These are phyloP conservation scores for Micromussa lordhowensis DNA, from an alignment of 92 coral and sea anemone species.

Conservation along the genomic window DNA sequence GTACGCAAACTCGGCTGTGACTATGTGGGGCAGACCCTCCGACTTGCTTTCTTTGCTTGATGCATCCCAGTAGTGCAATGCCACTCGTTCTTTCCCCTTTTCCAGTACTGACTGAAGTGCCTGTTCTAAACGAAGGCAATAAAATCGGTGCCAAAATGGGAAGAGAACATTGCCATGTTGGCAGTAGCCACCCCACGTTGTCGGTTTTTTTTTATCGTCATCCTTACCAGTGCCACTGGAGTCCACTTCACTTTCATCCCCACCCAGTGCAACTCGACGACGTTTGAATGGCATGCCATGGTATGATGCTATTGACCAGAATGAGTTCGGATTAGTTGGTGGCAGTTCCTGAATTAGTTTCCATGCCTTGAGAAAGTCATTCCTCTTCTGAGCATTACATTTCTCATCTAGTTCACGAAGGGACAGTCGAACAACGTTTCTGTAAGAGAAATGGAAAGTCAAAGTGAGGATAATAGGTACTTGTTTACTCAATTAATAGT, in stretches of 20 bases:
- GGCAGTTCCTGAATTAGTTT: slow-evolving; percentile 41
- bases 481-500: slow-evolving; percentile 18
- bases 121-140: slow-evolving; percentile 42
- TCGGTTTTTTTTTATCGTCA: not conserved
- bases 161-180: slow-evolving; percentile 44
- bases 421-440: slow-evolving; percentile 34
- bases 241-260: slow-evolving; percentile 11
- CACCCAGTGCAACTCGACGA: slow-evolving; percentile 29
- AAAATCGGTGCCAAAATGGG: slow-evolving; percentile 45
- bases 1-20: slow-evolving; percentile 28
- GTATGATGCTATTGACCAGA: slow-evolving; percentile 40
- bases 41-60: slow-evolving; percentile 49
- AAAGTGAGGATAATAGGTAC: slow-evolving; percentile 20
- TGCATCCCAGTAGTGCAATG: slow-evolving; percentile 56
- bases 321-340: slow-evolving; percentile 42
- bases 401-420: slow-evolving; percentile 38
- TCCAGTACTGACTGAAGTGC: slow-evolving; percentile 47
- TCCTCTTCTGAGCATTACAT: slow-evolving; percentile 24
- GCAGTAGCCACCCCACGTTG: slow-evolving; percentile 45
- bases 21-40: slow-evolving; percentile 50
- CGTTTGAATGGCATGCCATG: slow-evolving; percentile 40
- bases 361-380: slow-evolving; percentile 45
- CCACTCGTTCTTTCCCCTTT: slow-evolving; percentile 41
- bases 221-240: slow-evolving; percentile 4
- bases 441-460: slow-evolving; percentile 40